Percentiles rank a stretch among this genome's conserved stretches.
Evolutionary conservation across 2,888 invertebrate genomes (phyloP).

Genomic region (Hybos culiciformis): DNA sequence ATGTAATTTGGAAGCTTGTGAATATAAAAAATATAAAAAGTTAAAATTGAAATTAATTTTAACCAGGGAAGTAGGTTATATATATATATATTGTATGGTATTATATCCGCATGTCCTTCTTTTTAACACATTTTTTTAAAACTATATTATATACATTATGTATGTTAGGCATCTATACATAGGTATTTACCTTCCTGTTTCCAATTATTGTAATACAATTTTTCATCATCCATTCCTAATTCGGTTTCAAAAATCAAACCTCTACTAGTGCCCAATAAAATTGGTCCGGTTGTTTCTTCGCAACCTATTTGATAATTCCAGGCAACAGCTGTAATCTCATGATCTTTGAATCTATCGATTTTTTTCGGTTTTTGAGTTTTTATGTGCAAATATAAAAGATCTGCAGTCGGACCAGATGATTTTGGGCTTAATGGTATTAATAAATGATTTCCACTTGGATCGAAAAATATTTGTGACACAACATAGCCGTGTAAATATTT

Average conservation of each 20-base stretch:
- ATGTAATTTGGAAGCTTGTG: constrained; percentile 60
- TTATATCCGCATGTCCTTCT: no score
- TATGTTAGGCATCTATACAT: no score
- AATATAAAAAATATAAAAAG: not conserved
- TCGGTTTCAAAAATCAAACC: constrained; percentile 87
- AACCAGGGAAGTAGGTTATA: no score
- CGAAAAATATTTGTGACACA: constrained; percentile 40
- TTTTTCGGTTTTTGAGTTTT: constrained; percentile 61
- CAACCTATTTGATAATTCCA: constrained; percentile 69
- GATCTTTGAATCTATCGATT: constrained; percentile 38
- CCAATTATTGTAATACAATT: constrained; percentile 71
- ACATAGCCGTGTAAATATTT: constrained; percentile 29
- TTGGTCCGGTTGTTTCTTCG: constrained; percentile 61
- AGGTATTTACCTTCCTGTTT: constrained; percentile 76
- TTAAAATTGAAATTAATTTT: no score
- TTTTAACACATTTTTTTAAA: no score
- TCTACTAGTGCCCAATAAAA: constrained; percentile 78
- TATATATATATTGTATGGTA: no score
- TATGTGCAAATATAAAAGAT: constrained; percentile 67
- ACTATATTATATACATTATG: no score
- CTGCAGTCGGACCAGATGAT: constrained; percentile 40
- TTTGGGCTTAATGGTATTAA: constrained; percentile 54
- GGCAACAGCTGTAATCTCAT: constrained; percentile 80
- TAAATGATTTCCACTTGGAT: constrained; percentile 76
- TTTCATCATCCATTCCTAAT: constrained; percentile 66